Base-by-base conservation (phyloP, 2,888 invertebrate species). In the Allophyes oxyacanthae region DNA sequence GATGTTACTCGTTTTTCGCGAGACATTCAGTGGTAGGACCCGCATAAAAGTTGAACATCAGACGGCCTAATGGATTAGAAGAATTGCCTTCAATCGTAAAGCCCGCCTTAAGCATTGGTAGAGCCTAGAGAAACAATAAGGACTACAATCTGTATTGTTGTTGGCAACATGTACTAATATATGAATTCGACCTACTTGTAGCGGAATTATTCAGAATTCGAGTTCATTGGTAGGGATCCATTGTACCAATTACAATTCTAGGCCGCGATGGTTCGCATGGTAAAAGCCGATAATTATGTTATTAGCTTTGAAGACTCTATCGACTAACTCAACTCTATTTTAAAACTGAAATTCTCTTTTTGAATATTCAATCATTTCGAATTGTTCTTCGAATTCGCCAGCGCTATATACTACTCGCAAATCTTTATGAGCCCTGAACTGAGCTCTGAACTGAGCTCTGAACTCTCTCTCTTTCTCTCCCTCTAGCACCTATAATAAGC, bases 1-100 rank as follows among this genome's bases (percentile, higher is more conserved):
- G 86, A 91, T 89, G 89, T 89, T 90, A 88, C 82, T 88, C 91
- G 90, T 85, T 87, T 86, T 89, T 82, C 86, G 87, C 84, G 91
- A 90, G 91, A 92, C 92, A 89, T 91, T 89, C 89, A 72, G 89
- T 87, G 88, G 91, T 92, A 89, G 89, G 90, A 87, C 81, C 85
- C 87, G 84, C 87, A 92, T 94, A 92, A 94, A 93, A 92, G 83
- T 91, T 89, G 88, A 90, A 89, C 89, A 90, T 90, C 87, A 89
- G 88, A 90, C 87, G 81, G 83, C 82, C 89, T 92, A 93, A 94
- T 94, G 93, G 92, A 94, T 94, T 94, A 93, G 89, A 91, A 91
- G 89, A 90, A 91, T 89, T 91, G 90, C 89, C 84, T 87, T 78
- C 87, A 89, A 89, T 88, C 89, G 88, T 90, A 89, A 89, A 89